These are phyloP conservation scores for Poeciliopsis occidentalis DNA, from an alignment of 2,113 vertebrate genomes.

Conservation along the genomic window DNA sequence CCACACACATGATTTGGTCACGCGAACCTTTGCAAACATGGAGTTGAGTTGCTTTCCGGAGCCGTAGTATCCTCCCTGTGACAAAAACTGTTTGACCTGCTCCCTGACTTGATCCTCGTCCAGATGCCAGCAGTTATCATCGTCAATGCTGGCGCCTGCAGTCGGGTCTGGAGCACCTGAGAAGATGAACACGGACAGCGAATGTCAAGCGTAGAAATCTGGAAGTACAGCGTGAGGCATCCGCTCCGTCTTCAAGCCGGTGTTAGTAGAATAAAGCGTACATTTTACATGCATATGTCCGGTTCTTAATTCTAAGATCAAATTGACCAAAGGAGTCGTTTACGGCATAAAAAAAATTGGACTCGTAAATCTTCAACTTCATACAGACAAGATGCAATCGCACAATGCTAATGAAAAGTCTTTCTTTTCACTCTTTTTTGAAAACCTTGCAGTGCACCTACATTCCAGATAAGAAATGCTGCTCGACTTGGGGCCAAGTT, in stretches of 20 bases:
- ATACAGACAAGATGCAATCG: constrained; percentile 8
- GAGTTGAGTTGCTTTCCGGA: constrained; percentile 99
- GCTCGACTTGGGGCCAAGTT: constrained; percentile 9
- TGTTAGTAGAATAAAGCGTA: constrained; percentile 8
- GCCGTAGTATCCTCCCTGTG: constrained; percentile 97
- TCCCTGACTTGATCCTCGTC: constrained; percentile 98
- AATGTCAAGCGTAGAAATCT: constrained; percentile 4
- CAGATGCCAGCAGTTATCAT: constrained; percentile 99
- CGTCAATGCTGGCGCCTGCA: constrained; percentile 95
- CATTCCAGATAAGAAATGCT: constrained; percentile 12
- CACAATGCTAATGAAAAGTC: background rate
- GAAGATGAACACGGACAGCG: constrained; percentile 12
- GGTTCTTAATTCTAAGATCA: background rate
- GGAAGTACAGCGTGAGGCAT: background rate
- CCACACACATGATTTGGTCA: background rate
- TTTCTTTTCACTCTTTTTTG: background rate
- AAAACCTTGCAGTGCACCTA: constrained; percentile 10
- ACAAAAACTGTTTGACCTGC: constrained; percentile 98
- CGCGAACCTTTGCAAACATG: constrained; percentile 96
- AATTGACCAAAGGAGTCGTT: constrained; percentile 27
- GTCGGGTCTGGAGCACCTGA: constrained; percentile 96
- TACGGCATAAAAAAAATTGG: background rate
- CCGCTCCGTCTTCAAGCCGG: constrained; percentile 5
- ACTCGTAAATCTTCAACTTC: constrained; percentile 8
- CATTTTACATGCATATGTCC: constrained; percentile 5